Conservation (phyloP, 2,797 vertebrate genomes). For the Myripristis murdjan region DNA sequence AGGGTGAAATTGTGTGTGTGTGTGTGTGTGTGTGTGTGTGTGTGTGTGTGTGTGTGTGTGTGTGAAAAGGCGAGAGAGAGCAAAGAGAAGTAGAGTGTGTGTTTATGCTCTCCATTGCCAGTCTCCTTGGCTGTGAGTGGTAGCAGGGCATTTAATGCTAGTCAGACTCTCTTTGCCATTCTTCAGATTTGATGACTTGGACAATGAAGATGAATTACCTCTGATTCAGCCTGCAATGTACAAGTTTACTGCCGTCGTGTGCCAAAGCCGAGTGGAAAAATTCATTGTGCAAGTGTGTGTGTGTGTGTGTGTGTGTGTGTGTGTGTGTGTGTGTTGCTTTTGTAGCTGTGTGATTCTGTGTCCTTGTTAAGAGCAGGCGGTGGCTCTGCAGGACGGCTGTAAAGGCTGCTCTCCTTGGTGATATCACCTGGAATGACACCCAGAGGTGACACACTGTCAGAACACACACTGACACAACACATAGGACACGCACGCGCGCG, state of each 20-base stretch:
- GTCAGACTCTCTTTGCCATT: slow-evolving; percentile 52
- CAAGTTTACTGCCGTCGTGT: slow-evolving; percentile 53
- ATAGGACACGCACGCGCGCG: slow-evolving; percentile 27
- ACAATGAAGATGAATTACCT: slow-evolving; percentile 73
- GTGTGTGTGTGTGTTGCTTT: slow-evolving; percentile 26
- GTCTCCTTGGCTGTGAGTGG: slow-evolving; percentile 58
- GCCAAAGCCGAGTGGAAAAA: slow-evolving; percentile 36
- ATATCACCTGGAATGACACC: slow-evolving; percentile 78
- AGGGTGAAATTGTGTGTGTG: slow-evolving; percentile 58
- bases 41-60: slow-evolving; percentile 32
- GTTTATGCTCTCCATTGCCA: slow-evolving; percentile 27
- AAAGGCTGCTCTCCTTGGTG: slow-evolving; percentile 71
- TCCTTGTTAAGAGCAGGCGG: slow-evolving; percentile 77
- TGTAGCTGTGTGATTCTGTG: slow-evolving; percentile 47
- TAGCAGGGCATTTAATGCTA: slow-evolving; percentile 54
- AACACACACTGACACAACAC: slow-evolving; percentile 52
- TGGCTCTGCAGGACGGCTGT: slow-evolving; percentile 72
- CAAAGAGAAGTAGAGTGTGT: slow-evolving; percentile 43
- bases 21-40: slow-evolving; percentile 10
- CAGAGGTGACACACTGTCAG: slow-evolving; percentile 79
- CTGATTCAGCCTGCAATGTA: slow-evolving; percentile 33
- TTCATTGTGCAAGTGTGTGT: background rate
- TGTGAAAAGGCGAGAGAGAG: slow-evolving; percentile 20
- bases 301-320: slow-evolving; percentile 23
- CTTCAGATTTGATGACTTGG: slow-evolving; percentile 67